These are phyloP conservation scores for Pterostichus madidus DNA, from an alignment of 2,888 invertebrate species.

Conservation along the genomic window DNA sequence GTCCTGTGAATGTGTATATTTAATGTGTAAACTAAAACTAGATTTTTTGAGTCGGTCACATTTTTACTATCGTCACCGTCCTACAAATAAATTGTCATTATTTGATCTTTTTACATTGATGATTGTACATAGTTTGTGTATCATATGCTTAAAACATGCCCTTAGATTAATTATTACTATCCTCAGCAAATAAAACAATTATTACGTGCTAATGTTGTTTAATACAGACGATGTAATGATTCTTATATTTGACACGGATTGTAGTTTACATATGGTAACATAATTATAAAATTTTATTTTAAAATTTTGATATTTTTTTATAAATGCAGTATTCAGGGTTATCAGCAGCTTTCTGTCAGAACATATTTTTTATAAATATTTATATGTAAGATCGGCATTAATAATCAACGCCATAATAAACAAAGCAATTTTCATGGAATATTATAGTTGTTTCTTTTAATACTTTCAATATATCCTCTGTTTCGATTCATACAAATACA, in stretches of 20 bases:
- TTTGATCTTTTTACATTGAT: conserved; percentile 53
- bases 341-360: conserved; percentile 66
- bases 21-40: conserved; percentile 39
- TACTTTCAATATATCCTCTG: neutral
- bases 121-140: conserved; percentile 64
- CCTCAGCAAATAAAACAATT: neutral
- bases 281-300: conserved; percentile 63
- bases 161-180: conserved; percentile 43
- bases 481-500: no score
- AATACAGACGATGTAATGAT: conserved; percentile 2
- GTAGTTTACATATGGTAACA: conserved; percentile 30
- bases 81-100: conserved; percentile 53
- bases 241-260: neutral
- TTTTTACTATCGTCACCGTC: conserved; percentile 58
- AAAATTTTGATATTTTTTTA: conserved; percentile 66
- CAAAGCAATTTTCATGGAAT: conserved; percentile 40
- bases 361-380: conserved; percentile 66
- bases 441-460: neutral
- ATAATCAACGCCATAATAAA: conserved; percentile 65
- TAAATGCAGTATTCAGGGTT: conserved; percentile 66
- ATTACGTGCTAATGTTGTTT: neutral
- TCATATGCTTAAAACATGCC: conserved; percentile 64
- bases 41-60: conserved; percentile 28
- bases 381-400: conserved; percentile 65
- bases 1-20: conserved; percentile 61